A percentile compares a stretch with the other conserved stretches of the same genome.
phyloP scores from a whole-genome alignment of 2,797 vertebrate genomes.

The Syndactyla subalaris region DNA sequence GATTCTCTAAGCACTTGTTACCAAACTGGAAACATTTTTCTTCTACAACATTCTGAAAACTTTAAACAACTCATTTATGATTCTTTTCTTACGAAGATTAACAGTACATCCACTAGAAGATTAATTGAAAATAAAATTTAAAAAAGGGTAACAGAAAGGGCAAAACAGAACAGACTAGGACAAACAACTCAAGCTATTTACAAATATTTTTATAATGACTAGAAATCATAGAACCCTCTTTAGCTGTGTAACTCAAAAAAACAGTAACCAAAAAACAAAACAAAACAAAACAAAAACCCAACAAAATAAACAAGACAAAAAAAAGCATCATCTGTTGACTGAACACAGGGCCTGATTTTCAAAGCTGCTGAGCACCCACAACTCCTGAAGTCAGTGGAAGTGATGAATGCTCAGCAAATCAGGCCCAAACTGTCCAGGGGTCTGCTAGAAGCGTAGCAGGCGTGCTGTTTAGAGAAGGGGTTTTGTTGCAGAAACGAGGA shows the following conservation, averaged over 20 bases:
- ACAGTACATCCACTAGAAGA: neutral
- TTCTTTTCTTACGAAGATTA: neutral
- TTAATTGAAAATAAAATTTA: neutral
- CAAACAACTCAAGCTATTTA: slow-evolving; percentile 50
- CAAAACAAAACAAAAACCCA: neutral
- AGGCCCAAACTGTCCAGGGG: neutral
- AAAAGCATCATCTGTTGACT: slow-evolving; percentile 12
- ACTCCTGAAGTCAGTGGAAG: slow-evolving; percentile 26
- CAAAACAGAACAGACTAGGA: neutral
- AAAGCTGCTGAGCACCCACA: slow-evolving; percentile 33
- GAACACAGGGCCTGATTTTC: slow-evolving; percentile 18
- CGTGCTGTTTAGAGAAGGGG: neutral
- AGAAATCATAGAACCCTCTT: slow-evolving; percentile 35
- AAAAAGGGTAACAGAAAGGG: neutral
- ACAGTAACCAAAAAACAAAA: neutral
- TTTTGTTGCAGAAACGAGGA: neutral
- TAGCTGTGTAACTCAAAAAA: slow-evolving; percentile 56
- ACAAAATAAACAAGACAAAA: neutral
- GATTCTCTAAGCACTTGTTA: slow-evolving; percentile 39
- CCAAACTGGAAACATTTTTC: slow-evolving; percentile 25
- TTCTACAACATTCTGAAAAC: slow-evolving; percentile 29
- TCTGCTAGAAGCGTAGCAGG: neutral
- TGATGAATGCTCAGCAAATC: neutral
- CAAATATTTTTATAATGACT: slow-evolving; percentile 49
- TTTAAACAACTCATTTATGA: slow-evolving; percentile 22